Base-by-base conservation (phyloP, 1,140 invertebrate genomes). In the Drosophila varians region DNA sequence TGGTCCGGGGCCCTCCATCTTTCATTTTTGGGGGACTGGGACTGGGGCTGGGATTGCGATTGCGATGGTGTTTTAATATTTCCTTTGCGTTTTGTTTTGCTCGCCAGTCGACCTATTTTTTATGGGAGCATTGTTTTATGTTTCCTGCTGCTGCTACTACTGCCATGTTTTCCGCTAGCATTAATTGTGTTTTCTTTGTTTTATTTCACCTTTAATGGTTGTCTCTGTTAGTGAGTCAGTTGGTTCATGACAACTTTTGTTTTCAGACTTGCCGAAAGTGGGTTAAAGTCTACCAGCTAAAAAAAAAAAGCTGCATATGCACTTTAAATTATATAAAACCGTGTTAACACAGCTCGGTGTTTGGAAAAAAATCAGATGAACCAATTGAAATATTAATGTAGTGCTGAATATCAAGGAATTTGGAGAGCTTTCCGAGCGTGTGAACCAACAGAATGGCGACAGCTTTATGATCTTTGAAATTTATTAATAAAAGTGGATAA, bases 401-500 rank as follows among this genome's bases (percentile, higher is more conserved):
- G 28, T 45, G 53, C 47, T 38, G 43, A 58, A 56, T 49, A 16
- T 53, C 21, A 38, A 18, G 16, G 16, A 57, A 53, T 54, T 26
- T 14, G 11, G 14, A 7, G 28, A 62, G 51, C 43, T 49, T 8
- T 34, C 8, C 4, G 38, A 78, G 65, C 71, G 71, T 84, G 78
- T 60, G 71, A 84, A 84, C 55, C 71, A 56, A 60, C 26, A 43
- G 40, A 21, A 26, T 52, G 45, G 43, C 53, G 68, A 78, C 54
- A 77, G 61, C 26, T 61, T 78, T 58, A 76, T 58, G 68, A 77
- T 51, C 7, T 28, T 55, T 42, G n/a, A 26, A 74, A 74, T 51
- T 57, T 28, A 65, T 74, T 52, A 40, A 65, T 65, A 52, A 74
- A 74, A 66, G 57, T 64, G 51, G 48, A 64, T 74, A 54, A 49